A percentile compares a stretch with the other conserved stretches of the same genome.
Conservation (phyloP, 2,797 vertebrate genomes). For the Coracias cyanogaster region DNA sequence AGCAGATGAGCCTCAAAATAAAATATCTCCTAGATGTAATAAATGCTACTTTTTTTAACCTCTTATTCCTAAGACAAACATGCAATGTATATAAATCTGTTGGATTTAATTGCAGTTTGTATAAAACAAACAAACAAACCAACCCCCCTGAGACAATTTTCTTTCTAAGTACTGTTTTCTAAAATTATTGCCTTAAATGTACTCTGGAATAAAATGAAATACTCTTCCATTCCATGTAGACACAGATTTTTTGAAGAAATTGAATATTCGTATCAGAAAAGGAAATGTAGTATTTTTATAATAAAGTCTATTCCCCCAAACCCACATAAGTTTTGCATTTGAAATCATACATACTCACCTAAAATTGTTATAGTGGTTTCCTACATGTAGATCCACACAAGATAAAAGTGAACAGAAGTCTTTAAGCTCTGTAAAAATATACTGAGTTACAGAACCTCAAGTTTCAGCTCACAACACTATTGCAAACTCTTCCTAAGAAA, state of each 20-base stretch:
- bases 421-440: neutral
- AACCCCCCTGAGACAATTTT: neutral
- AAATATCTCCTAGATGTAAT: neutral
- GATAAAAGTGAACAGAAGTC: neutral
- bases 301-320: neutral
- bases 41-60: conserved; percentile 19
- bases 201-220: neutral
- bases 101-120: neutral
- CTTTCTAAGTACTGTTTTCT: neutral
- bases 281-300: neutral
- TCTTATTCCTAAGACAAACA: neutral
- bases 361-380: neutral
- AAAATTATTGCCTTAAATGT: neutral
- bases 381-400: neutral
- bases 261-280: conserved; percentile 11
- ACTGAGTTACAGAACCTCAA: neutral
- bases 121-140: neutral
- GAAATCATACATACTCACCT: neutral
- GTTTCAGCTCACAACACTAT: neutral
- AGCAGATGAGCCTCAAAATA: conserved; percentile 45
- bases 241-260: neutral
- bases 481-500: neutral
- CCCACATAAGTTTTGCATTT: neutral
- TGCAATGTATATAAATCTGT: neutral
- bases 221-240: neutral